These are phyloP conservation scores for Drosophila parthenogenetica DNA, from an alignment of 2,888 invertebrate species.

Conservation along the genomic window DNA sequence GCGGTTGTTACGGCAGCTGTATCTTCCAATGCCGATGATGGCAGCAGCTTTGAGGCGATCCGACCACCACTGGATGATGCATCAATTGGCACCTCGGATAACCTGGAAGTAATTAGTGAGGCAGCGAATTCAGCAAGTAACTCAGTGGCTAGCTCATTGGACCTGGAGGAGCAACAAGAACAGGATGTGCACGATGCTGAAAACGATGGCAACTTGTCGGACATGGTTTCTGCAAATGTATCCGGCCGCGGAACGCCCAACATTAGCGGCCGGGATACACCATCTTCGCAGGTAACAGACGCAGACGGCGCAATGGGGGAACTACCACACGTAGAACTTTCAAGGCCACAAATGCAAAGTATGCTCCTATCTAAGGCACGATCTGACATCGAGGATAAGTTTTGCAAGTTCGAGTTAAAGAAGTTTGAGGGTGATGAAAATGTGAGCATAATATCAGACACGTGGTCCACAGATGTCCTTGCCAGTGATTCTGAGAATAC, in stretches of 20 bases:
- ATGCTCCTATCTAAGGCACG: constrained; percentile 90
- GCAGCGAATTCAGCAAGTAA: constrained; percentile 94
- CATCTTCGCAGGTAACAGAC: constrained; percentile 95
- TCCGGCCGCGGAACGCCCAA: constrained; percentile 96
- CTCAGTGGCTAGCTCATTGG: constrained; percentile 95
- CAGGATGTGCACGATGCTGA: constrained; percentile 85
- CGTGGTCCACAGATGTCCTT: constrained; percentile 99
- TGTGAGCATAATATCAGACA: constrained; percentile 98
- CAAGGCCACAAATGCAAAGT: constrained; percentile 87
- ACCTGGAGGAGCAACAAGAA: constrained; percentile 90
- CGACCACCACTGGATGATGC: constrained; percentile 92
- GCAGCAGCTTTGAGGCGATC: constrained; percentile 78
- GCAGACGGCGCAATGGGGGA: constrained; percentile 92
- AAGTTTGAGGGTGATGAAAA: constrained; percentile 95
- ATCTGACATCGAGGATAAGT: constrained; percentile 98
- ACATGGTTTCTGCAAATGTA: constrained; percentile 98
- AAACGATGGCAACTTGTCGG: constrained; percentile 96
- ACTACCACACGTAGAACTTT: constrained; percentile 84
- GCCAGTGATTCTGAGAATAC: constrained; percentile 97
- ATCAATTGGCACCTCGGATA: constrained; percentile 96
- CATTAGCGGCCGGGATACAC: constrained; percentile 98
- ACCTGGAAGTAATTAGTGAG: constrained; percentile 97
- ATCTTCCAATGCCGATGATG: constrained; percentile 76
- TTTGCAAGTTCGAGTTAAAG: constrained; percentile 99
- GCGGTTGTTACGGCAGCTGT: constrained; percentile 34